These are phyloP conservation scores for Sciaenops ocellatus DNA, from an alignment of 2,797 vertebrate genomes.

Conservation along the genomic window DNA sequence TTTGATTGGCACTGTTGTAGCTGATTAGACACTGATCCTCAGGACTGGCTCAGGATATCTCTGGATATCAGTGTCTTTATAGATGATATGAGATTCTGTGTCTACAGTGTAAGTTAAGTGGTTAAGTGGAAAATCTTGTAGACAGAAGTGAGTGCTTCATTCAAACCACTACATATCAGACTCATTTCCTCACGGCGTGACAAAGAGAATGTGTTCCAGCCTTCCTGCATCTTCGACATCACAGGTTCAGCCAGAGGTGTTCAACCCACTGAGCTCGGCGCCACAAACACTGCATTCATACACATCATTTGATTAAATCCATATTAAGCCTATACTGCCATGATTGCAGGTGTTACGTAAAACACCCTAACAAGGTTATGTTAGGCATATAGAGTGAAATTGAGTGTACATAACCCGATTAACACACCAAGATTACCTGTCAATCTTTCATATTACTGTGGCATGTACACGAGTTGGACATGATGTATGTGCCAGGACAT, in stretches of 20 bases:
- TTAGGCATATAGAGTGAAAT: conserved; percentile 33
- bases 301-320: conserved; percentile 39
- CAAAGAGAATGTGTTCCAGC: background rate
- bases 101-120: background rate
- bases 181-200: too few species aligned
- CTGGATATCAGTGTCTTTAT: background rate
- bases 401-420: conserved; percentile 44
- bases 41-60: background rate
- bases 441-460: conserved; percentile 38
- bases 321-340: conserved; percentile 24
- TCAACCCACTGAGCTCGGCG: background rate
- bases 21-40: too few species aligned
- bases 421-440: conserved; percentile 34
- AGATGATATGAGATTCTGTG: background rate
- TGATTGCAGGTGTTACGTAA: conserved; percentile 36
- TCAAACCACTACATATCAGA: background rate
- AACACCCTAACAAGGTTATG: conserved; percentile 53
- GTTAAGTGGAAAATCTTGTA: background rate
- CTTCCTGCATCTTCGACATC: background rate
- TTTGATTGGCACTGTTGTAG: too few species aligned
- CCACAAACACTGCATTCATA: conserved; percentile 16
- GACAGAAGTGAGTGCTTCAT: background rate
- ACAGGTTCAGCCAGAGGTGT: background rate
- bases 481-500: conserved; percentile 22
- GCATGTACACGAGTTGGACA: background rate